phyloP scores from a whole-genome alignment of 37 sponge, comb jelly and placozoan species.

The Mnemiopsis leidyi region DNA sequence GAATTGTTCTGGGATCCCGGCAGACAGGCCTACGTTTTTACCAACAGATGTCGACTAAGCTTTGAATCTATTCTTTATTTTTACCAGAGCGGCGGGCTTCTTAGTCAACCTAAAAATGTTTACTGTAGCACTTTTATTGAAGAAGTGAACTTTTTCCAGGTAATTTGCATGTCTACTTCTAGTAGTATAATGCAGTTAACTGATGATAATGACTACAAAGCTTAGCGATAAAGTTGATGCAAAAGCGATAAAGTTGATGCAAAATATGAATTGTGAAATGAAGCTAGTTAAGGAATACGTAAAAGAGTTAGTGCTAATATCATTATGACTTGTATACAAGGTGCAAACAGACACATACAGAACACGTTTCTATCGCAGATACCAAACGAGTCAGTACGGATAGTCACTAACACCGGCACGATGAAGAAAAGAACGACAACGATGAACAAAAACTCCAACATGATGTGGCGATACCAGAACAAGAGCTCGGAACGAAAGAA shows the following conservation, averaged over 20 bases:
- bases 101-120: conserved; percentile 32
- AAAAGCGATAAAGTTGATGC: too few species aligned
- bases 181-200: too few species aligned
- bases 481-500: not conserved
- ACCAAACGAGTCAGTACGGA: not conserved
- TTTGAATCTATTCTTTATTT: conserved; percentile 40
- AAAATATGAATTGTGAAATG: too few species aligned
- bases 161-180: not conserved
- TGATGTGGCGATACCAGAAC: not conserved
- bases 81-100: conserved; percentile 17
- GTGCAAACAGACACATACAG: too few species aligned
- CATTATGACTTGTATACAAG: too few species aligned
- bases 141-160: conserved; percentile 39
- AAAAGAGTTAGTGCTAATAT: too few species aligned
- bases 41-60: not conserved
- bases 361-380: not conserved
- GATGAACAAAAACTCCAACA: not conserved
- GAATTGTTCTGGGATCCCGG: conserved; percentile 8
- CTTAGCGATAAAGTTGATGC: too few species aligned
- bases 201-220: too few species aligned
- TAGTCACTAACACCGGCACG: not conserved
- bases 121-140: not conserved
- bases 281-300: too few species aligned
- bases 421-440: not conserved
- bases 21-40: conserved; percentile 21